Base-by-base conservation (phyloP, 1,140 invertebrate genomes). In the Ostrea edulis region DNA sequence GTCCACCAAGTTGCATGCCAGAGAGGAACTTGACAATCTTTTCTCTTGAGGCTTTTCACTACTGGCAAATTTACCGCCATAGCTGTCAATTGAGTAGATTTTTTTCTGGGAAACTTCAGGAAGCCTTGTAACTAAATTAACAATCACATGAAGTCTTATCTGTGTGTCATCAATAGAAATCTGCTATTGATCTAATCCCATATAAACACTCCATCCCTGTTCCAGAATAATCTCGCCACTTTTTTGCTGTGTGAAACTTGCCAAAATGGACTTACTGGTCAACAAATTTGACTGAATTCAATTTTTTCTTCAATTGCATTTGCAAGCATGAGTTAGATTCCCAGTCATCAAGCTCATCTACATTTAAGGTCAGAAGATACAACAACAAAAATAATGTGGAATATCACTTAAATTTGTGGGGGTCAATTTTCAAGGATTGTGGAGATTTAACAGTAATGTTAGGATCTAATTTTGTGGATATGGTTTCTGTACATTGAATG, bases 1-100 rank as follows among this genome's bases (percentile, higher is more conserved):
- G 68, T 35, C 68, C 68, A 77, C 8, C 5, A 12, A 12, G 22
- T 71, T 29, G 22, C 65, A n/a, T 62, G 58, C 14, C 58, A 62
- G 58, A 62, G 58, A 62, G 20, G 58, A 62, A 62, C 58, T 62
- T 14, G 68, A 77, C 22, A 0, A 77, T 77, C 11, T 17, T 11
- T 14, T 25, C 68, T 29, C 68, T 17, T 77, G 25, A 22, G 5
- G 25, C 8, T 17, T 29, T 71, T 71, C 11, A 29, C 25, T 14
- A 77, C 25, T 77, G 68, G 68, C 68, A 77, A 77, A 77, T 29
- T 77, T 77, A 77, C 68, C 68, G 17, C 68, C 68, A 29, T 29
- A 3, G 68, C 25, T 77, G 68, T 77, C 68, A 77, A 35, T 25
- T 12, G 12, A 25, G 5, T 8, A 12, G 68, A 29, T 77, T 25